Base-by-base conservation (phyloP, 2,888 invertebrate species). In the Antheraea yamamai region DNA sequence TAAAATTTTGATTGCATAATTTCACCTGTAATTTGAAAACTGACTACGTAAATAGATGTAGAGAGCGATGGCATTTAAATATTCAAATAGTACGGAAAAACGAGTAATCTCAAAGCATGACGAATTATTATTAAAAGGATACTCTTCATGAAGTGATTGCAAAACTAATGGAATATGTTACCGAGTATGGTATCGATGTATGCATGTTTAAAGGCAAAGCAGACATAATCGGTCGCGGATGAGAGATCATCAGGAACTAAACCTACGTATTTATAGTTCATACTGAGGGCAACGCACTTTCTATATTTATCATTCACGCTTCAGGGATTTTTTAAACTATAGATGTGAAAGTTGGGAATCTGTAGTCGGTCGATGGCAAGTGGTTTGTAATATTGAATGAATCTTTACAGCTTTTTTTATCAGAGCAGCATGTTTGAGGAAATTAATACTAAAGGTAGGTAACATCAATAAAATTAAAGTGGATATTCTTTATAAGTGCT, bases 231-330 rank as follows among this genome's bases (percentile, higher is more conserved):
- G 84, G 87, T 84, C 80, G 78, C 83, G 86, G 84, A 83, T 84
- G 87, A 85, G 82, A 81, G 80, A 84, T 81, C 87, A 81, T 81
- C 84, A 87, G 87, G 87, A 87, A 88, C 89, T 89, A 88, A 85
- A 83, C 78, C 81, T 83, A 83, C 77, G 75, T 55, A 76, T 73
- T 68, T 74, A 73, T 74, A 71, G 73, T 82, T 83, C 83, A 82
- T 82, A 84, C 83, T 78, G 82, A 89, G 91, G 89, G 88, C 89
- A 88, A 87, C 88, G 89, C 85, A 85, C 89, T 85, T 89, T 87
- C 83, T 82, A 81, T 87, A 85, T 87, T 87, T 84, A 88, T 86
- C 86, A 82, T 84, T 81, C 84, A 88, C 87, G 89, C 84, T 87
- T 84, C 85, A 86, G 81, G 80, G 85, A 81, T 80, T 84, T 80